These are phyloP conservation scores for Odocoileus hemionus DNA, from an alignment of 2,113 vertebrate species.

Conservation along the genomic window DNA sequence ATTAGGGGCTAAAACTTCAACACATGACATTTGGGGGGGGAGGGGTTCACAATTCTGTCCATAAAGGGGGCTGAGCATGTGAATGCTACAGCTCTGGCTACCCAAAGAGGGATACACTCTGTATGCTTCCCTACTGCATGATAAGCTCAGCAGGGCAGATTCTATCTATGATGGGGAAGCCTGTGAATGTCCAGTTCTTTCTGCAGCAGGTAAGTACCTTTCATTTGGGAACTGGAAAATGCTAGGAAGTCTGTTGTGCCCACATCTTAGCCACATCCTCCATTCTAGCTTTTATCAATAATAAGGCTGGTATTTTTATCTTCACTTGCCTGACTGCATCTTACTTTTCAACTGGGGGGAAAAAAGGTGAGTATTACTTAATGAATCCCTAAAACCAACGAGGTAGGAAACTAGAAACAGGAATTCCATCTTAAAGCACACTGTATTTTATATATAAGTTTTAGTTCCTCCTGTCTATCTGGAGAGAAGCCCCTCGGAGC, in stretches of 20 bases:
- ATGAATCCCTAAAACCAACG: neutral
- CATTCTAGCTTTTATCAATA: neutral
- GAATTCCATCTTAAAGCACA: neutral
- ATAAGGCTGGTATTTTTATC: neutral
- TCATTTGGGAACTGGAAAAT: neutral
- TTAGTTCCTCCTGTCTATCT: neutral
- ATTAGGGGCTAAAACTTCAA: neutral
- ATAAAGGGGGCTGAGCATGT: neutral
- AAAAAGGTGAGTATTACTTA: neutral
- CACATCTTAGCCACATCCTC: neutral
- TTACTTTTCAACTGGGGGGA: neutral
- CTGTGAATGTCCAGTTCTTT: neutral
- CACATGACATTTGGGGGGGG: rapidly evolving
- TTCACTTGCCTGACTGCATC: neutral
- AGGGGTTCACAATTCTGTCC: neutral
- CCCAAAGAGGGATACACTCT: neutral
- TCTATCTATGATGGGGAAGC: neutral
- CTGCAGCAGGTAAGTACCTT: neutral
- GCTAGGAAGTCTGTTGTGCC: neutral
- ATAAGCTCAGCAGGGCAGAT: neutral
- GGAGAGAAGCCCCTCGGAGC: neutral
- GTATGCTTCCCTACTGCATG: neutral
- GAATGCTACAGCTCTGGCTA: neutral
- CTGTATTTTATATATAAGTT: neutral
- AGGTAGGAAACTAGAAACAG: neutral